A percentile compares a stretch with the other conserved stretches of the same genome.
These are phyloP conservation scores for Sphenodon punctatus DNA, from an alignment of 2,797 vertebrate genomes.

Conservation along the genomic window DNA sequence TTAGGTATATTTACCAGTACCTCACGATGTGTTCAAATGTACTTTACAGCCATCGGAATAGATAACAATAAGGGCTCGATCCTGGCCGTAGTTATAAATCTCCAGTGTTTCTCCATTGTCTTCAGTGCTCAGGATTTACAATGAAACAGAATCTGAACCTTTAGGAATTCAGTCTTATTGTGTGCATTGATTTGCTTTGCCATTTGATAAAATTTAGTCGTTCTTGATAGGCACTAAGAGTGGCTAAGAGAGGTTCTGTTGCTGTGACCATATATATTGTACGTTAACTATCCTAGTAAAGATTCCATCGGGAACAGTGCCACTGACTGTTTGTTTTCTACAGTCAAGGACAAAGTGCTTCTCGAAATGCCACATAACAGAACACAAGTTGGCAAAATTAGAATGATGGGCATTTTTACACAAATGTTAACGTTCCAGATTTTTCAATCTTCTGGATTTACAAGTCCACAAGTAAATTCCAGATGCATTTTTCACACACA, in stretches of 20 bases:
- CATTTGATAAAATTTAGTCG: slow-evolving; percentile 68
- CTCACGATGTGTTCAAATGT: slow-evolving; percentile 73
- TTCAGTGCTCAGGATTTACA: slow-evolving; percentile 21
- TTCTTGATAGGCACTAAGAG: slow-evolving; percentile 40
- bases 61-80: slow-evolving; percentile 4
- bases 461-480: too few relatives aligned
- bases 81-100: neutral
- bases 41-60: slow-evolving; percentile 51
- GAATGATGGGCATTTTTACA: too few relatives aligned
- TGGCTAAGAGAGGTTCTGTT: slow-evolving; percentile 54
- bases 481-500: too few relatives aligned
- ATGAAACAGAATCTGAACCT: slow-evolving; percentile 38
- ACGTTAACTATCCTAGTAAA: slow-evolving; percentile 32
- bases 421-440: too few relatives aligned
- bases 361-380: slow-evolving; percentile 43
- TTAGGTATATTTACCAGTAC: slow-evolving; percentile 68
- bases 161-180: slow-evolving; percentile 53
- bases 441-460: too few relatives aligned
- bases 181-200: slow-evolving; percentile 48
- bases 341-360: slow-evolving; percentile 64
- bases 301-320: slow-evolving; percentile 44
- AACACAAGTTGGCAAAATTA: slow-evolving; percentile 56
- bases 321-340: slow-evolving; percentile 34
- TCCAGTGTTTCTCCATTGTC: slow-evolving; percentile 24
- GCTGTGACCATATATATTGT: slow-evolving; percentile 45